Evolutionary conservation across 2,797 vertebrate genomes (phyloP).

Genomic region (Neosilurus hyrtlii): DNA sequence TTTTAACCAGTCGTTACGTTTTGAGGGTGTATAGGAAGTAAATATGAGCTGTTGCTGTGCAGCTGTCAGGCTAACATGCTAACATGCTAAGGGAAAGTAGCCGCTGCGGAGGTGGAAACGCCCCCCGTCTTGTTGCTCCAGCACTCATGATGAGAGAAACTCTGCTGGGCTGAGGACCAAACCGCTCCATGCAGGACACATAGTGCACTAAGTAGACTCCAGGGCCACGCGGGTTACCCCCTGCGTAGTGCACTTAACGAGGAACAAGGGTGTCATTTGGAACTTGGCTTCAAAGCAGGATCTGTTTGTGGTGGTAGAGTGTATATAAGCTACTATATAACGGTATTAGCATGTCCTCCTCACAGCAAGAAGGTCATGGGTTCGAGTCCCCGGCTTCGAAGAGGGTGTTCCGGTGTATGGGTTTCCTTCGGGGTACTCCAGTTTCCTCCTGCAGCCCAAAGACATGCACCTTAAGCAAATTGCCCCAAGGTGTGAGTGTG

Average conservation of each 20-base stretch:
- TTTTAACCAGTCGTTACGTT: neutral
- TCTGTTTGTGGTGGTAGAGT: no score
- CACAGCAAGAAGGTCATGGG: no score
- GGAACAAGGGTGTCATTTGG: neutral
- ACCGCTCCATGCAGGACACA: no score
- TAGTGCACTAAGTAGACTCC: neutral
- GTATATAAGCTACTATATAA: no score
- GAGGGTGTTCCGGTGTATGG: no score
- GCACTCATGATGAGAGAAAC: neutral
- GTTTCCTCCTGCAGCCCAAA: no score
- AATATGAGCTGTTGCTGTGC: neutral
- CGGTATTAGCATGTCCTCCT: no score
- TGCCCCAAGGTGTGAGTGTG: no score
- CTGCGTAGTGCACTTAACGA: neutral
- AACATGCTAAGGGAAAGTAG: slow-evolving; percentile 21
- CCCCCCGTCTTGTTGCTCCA: slow-evolving; percentile 44
- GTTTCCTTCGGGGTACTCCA: no score
- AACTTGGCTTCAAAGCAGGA: no score
- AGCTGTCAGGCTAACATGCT: slow-evolving; percentile 22
- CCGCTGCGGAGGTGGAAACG: slow-evolving; percentile 49
- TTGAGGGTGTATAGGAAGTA: neutral
- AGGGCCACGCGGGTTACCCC: neutral
- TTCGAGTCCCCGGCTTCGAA: no score
- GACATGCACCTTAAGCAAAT: no score
- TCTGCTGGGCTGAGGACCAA: neutral